phyloP scores from a whole-genome alignment of 2,888 invertebrate genomes.

The Leptinotarsa tumamoca region DNA sequence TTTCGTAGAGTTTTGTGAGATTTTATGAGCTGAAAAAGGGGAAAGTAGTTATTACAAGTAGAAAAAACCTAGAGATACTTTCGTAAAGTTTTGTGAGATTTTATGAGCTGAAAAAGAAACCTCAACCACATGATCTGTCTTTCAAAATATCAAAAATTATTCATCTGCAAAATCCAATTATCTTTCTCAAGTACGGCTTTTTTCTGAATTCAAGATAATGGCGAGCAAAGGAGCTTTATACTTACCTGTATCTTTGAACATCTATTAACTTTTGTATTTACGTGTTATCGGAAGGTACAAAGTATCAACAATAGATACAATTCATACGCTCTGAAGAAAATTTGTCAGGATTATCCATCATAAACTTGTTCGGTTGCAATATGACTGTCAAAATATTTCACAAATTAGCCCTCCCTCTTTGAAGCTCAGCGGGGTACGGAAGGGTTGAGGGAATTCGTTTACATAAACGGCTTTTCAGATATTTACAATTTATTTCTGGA shows the following conservation, averaged over 20 bases:
- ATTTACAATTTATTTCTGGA: slow-evolving; percentile 26
- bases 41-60: too few relatives aligned
- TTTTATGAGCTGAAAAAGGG: too few relatives aligned
- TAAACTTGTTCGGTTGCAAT: slow-evolving; percentile 45
- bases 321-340: slow-evolving; percentile 32
- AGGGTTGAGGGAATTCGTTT: slow-evolving; percentile 28
- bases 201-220: slow-evolving; percentile 8
- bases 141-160: neutral
- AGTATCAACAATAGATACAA: slow-evolving; percentile 27
- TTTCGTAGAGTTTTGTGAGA: too few relatives aligned
- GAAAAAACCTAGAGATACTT: too few relatives aligned
- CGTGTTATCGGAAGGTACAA: slow-evolving; percentile 14
- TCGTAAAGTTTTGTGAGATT: too few relatives aligned
- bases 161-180: neutral
- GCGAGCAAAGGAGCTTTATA: neutral
- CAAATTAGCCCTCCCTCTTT: slow-evolving; percentile 42
- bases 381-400: slow-evolving; percentile 55
- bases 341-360: slow-evolving; percentile 47
- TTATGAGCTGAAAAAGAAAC: too few relatives aligned
- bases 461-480: slow-evolving; percentile 7
- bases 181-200: neutral
- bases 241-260: neutral
- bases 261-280: slow-evolving; percentile 14
- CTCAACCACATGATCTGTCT: neutral
- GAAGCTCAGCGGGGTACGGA: slow-evolving; percentile 35